Evolutionary conservation across 2,888 invertebrate species (phyloP), one percentile per base, ranked within the genome.

Genomic region (Caenorhabditis wallacei): DNA sequence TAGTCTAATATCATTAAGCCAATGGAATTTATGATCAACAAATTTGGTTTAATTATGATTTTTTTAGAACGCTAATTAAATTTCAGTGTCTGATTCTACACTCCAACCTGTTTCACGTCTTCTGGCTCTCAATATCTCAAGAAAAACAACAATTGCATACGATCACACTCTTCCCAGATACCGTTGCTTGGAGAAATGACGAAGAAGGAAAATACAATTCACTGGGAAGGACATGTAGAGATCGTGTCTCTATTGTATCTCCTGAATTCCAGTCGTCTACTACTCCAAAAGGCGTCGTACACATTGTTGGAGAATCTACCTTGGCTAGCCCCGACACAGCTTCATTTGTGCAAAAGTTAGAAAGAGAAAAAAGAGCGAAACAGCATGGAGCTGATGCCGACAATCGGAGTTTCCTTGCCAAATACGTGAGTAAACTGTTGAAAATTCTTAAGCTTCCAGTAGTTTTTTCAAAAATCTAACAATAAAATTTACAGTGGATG

Each of bases 371-470:
- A 89, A 94, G 95, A 87, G 96, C 97, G 92, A 96, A 97, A 89
- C 94, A 95, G 24, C 96, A 96, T 91, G 93, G 93, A 30, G 92
- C 93, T 13, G 92, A 93, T 84, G 92, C 92, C 35, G 98, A 98
- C 92, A 98, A 97, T 92, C 94, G 97, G 91, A 97, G 97, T 59
- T 98, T 98, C 93, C 94, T 98, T 88, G 96, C 96, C 2, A 98
- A 97, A 97, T 98, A 98, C 94, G 97, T 97, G 94, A 95, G 96
- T 92, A 8, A 30, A 30, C 3, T 30, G 30, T 30, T 5, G 30
- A 30, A 30, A 8, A 8, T n/a, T n/a, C 30, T 30, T 30, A 8
- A 30, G 30, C 30, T 10, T 10, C 4, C 40, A 13, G 35, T 35
- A 35, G 10, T 35, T 40, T 40, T 10, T 63, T 69, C 57, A 0